Base-by-base conservation (phyloP, 2,888 invertebrate species). In the Pinctada fucata region DNA sequence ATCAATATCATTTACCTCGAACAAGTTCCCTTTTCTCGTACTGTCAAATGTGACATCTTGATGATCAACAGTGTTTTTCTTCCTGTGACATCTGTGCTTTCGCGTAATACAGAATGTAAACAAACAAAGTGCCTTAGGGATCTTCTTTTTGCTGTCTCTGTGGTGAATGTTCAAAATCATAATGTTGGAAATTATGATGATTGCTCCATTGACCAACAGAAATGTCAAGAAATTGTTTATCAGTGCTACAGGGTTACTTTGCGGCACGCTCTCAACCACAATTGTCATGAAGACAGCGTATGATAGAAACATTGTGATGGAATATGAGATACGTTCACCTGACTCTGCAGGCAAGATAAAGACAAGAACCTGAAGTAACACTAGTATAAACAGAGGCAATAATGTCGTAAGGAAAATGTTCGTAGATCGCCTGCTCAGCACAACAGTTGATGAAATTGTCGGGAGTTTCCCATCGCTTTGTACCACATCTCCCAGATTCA, bases 291-390 rank as follows among this genome's bases (percentile, higher is more conserved):
- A 58, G 0, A 58, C 58, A 58, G 58, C 58, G 58, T 58, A 58
- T 13, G 58, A 58, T 58, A 58, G 13, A 58, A 58, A 58, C 58
- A 58, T 58, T 10, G 58, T 58, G 58, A 58, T 58, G 6, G 58
- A 58, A 58, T 58, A 58, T 58, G 58, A 58, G 8, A 58, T 58
- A 58, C 58, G 58, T 58, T 58, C 58, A 58, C 58, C 58, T 6
- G 58, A 58, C 13, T 58, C 58, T 58, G 13, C 58, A 6, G 58
- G 58, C 13, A 58, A 58, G 58, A 58, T 6, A 13, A 58, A 58
- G 13, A 58, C 58, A 13, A 58, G 58, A 13, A 10, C 13, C 13
- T 58, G 58, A 10, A 58, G 13, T 10, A 58, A 10, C 8, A 58
- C 13, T 10, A 10, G 58, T 10, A 58, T 6, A 58, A 58, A 58